These are phyloP conservation scores for Myotis daubentonii DNA, from an alignment of 2,797 vertebrate genomes.

Conservation along the genomic window DNA sequence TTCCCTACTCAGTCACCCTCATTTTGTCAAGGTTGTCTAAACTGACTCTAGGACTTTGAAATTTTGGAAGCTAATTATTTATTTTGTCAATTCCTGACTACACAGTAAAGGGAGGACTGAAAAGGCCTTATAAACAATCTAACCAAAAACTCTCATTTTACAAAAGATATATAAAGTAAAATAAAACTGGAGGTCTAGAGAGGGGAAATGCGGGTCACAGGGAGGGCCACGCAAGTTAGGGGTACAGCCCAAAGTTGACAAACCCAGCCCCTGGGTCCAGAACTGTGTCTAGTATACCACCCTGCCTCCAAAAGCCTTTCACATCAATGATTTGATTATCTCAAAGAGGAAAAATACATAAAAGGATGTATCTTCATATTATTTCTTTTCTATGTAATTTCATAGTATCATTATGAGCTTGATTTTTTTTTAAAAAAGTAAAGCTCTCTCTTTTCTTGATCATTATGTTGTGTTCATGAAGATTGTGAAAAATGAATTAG, in stretches of 20 bases:
- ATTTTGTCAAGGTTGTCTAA: neutral
- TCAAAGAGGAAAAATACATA: neutral
- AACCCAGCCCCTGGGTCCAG: neutral
- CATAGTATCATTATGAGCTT: neutral
- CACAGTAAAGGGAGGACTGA: neutral
- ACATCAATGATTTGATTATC: neutral
- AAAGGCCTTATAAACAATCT: conserved; percentile 13
- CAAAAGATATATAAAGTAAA: neutral
- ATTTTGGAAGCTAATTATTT: neutral
- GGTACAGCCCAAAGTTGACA: neutral
- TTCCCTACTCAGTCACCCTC: neutral
- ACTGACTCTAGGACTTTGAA: neutral
- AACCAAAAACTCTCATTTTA: neutral
- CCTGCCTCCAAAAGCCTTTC: neutral
- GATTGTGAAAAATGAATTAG: conserved; percentile 11
- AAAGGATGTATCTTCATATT: neutral
- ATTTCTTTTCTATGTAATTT: neutral
- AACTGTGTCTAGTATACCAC: neutral
- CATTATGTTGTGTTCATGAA: neutral
- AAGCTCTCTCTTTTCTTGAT: neutral
- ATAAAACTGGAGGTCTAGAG: neutral
- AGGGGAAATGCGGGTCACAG: neutral
- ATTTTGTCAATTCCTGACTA: neutral
- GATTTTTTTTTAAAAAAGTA: neutral
- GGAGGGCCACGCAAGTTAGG: neutral